phyloP scores from a whole-genome alignment of 2,888 invertebrate species.

The Cordilura impudica region DNA sequence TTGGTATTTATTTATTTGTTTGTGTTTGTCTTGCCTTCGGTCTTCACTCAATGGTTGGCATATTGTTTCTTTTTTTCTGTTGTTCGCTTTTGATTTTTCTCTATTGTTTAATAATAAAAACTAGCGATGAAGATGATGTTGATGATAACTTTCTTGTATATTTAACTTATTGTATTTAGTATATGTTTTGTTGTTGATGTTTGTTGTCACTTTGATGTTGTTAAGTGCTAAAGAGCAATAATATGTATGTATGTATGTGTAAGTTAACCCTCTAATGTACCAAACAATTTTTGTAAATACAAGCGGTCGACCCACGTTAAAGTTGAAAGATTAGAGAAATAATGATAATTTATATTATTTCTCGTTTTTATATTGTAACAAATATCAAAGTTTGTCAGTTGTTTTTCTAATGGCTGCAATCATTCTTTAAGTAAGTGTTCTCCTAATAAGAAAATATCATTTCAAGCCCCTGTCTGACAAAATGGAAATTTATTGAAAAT shows the following conservation, averaged over 20 bases:
- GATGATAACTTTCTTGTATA: slow-evolving; percentile 51
- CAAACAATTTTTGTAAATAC: too few relatives aligned
- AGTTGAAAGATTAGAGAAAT: too few relatives aligned
- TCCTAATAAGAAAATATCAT: too few relatives aligned
- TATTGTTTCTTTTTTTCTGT: slow-evolving; percentile 35
- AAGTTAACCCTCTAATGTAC: too few relatives aligned
- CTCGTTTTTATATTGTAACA: too few relatives aligned
- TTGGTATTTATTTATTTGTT: slow-evolving; percentile 9
- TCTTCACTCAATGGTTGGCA: slow-evolving; percentile 46
- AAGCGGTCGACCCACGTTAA: too few relatives aligned
- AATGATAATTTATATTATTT: too few relatives aligned
- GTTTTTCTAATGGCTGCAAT: too few relatives aligned
- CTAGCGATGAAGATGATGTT: slow-evolving; percentile 18
- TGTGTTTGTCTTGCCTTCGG: slow-evolving; percentile 34
- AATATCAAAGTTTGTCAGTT: too few relatives aligned
- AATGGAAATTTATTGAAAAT: too few relatives aligned
- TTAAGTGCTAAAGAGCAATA: slow-evolving; percentile 40
- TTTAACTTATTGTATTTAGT: slow-evolving; percentile 24
- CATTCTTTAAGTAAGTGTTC: too few relatives aligned
- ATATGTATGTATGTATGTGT: not conserved
- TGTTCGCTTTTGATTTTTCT: slow-evolving; percentile 22
- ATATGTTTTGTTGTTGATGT: slow-evolving; percentile 37
- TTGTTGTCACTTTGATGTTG: slow-evolving; percentile 46
- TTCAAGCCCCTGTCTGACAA: too few relatives aligned
- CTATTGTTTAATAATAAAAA: slow-evolving; percentile 28